These are phyloP conservation scores for Cryptoprocta ferox DNA, from an alignment of 2,797 vertebrate genomes.

Conservation along the genomic window DNA sequence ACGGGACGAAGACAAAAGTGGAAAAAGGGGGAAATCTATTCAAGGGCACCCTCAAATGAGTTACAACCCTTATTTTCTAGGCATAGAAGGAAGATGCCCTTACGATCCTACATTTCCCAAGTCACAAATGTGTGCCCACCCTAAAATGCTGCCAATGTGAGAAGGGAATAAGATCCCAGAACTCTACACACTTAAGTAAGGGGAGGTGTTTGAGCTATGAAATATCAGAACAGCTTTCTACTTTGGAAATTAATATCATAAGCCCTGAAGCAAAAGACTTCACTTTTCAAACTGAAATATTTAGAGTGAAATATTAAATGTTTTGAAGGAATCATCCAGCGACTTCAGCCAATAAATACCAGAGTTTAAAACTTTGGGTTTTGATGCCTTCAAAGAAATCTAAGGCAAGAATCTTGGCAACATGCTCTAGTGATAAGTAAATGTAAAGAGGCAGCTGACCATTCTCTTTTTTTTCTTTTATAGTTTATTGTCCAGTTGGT, in stretches of 20 bases:
- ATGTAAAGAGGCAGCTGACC: not conserved
- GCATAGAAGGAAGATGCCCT: not conserved
- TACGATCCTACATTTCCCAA: not conserved
- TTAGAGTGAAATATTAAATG: not conserved
- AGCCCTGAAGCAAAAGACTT: not conserved
- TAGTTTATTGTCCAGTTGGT: too few relatives aligned
- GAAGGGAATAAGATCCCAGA: not conserved
- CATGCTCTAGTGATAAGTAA: not conserved
- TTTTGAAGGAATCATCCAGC: not conserved
- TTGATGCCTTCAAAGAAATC: not conserved
- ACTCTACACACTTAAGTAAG: not conserved
- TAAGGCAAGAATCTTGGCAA: not conserved
- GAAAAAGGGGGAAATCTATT: not conserved
- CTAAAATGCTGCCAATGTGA: not conserved
- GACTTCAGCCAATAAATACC: not conserved
- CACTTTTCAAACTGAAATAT: slow-evolving; percentile 2
- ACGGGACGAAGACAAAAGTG: not conserved
- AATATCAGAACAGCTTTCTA: not conserved
- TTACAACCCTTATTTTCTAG: not conserved
- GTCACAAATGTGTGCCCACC: not conserved
- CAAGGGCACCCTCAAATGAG: not conserved
- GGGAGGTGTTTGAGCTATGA: not conserved
- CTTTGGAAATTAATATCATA: not conserved
- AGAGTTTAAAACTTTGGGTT: not conserved
- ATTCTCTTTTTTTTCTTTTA: too few relatives aligned